Base-by-base conservation (phyloP, 1,140 invertebrate genomes). In the Drosophila funebris region DNA sequence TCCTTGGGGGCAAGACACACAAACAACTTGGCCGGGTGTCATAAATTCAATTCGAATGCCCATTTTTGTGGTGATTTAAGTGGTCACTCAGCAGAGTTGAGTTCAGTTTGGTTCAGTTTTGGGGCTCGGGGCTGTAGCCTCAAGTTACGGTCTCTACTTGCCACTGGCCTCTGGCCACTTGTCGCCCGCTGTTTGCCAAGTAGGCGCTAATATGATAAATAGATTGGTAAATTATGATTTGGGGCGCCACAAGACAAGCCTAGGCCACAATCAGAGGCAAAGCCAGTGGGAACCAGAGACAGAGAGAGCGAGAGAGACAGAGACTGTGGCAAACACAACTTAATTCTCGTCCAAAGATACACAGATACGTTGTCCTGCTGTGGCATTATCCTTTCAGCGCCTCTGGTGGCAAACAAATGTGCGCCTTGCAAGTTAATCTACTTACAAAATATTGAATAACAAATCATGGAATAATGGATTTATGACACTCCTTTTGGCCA, bases 381-480 rank as follows among this genome's bases (percentile, higher is more conserved):
- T 71, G 82, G 74, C 76, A 66, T 72, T 84, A 76, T 78, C 76
- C 78, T 82, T 82, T 76, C 80, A 64, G 33, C 75, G 71, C 76
- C 58, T 41, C 31, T 60, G 41, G 39, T 43, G 41, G 78, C 71
- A 72, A 85, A 85, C 83, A 88, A 88, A 83, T 89, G 84, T 84
- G 77, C 58, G 76, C 58, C 68, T 63, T 67, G 77, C 78, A 90
- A 90, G 81, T 90, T 90, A 90, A 90, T 90, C 87, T 90, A 88
- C 88, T 90, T 79, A 82, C 87, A 90, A 90, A 90, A 90, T 90
- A 90, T 90, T 90, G 87, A 90, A 90, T 90, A 90, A 90, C 87
- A 90, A 90, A 90, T 90, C 87, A 90, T 90, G 76, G 76, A 73
- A 90, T 90, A 90, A 90, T 90, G 88, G 87, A 90, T 90, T 90